Conservation (phyloP, 2,797 vertebrate species). For the Lagorchestes hirsutus region DNA sequence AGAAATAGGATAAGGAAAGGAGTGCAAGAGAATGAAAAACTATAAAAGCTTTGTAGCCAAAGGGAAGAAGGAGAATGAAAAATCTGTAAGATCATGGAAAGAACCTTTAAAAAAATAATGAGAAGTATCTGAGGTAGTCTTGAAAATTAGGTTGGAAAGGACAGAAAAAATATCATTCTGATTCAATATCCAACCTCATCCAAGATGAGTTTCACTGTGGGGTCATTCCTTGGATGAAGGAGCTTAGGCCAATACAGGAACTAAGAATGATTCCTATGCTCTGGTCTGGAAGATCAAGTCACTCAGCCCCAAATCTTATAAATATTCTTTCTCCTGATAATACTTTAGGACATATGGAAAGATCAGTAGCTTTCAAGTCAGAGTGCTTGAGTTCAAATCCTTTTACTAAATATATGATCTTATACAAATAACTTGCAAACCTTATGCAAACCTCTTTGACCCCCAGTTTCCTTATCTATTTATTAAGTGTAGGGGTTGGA, state of each 20-base stretch:
- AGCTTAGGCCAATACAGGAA: background rate
- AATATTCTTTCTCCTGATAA: background rate
- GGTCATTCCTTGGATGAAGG: background rate
- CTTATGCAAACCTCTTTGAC: background rate
- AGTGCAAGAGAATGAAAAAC: background rate
- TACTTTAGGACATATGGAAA: background rate
- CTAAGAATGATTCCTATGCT: background rate
- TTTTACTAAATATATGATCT: background rate
- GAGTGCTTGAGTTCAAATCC: background rate
- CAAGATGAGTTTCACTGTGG: background rate
- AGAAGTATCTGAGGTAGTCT: background rate
- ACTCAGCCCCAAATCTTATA: background rate
- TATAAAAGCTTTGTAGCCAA: background rate
- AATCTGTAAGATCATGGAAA: background rate
- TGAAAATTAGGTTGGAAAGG: background rate
- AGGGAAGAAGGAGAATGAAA: background rate
- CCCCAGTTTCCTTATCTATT: background rate
- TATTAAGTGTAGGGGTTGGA: background rate
- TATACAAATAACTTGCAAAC: background rate
- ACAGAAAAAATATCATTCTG: background rate
- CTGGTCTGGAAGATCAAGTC: background rate
- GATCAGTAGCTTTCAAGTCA: background rate
- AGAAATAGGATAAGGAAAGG: background rate
- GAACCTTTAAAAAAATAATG: background rate
- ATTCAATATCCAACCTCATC: background rate